Evolutionary conservation across 2,888 invertebrate species (phyloP).

Genomic region (Acronicta alni): DNA sequence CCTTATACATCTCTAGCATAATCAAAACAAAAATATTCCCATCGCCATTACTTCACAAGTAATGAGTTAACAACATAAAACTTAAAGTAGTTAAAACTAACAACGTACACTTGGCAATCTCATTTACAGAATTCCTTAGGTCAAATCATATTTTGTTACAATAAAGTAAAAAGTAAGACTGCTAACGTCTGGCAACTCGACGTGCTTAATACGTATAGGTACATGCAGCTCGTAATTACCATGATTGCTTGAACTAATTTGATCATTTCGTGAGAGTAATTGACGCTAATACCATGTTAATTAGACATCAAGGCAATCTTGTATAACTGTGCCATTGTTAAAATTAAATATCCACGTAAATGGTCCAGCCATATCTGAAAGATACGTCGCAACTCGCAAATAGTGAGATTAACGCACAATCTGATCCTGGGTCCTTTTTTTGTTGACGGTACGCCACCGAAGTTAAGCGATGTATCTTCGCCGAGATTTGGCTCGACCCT

Average conservation of each 20-base stretch:
- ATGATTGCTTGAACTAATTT: constrained; percentile 36
- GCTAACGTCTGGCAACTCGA: constrained; percentile 19
- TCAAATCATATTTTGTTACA: constrained; percentile 38
- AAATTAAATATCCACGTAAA: constrained; percentile 6
- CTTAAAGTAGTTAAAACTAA: constrained; percentile 65
- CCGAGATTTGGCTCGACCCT: no score
- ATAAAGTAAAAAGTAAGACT: constrained; percentile 20
- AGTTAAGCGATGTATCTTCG: no score
- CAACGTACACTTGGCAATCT: constrained; percentile 64
- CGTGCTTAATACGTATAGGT: background rate
- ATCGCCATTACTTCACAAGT: constrained; percentile 79
- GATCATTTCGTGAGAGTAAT: constrained; percentile 31
- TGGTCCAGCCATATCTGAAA: no score
- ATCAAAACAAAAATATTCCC: constrained; percentile 80
- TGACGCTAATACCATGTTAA: constrained; percentile 1
- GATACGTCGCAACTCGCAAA: no score
- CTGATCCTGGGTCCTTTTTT: no score
- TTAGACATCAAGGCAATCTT: constrained; percentile 1
- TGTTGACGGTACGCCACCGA: no score
- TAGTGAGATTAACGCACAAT: no score
- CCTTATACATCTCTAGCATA: constrained; percentile 81
- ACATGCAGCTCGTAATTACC: constrained; percentile 33
- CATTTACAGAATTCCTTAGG: constrained; percentile 57
- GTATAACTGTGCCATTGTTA: background rate
- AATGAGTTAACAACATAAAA: constrained; percentile 79